phyloP scores from a whole-genome alignment of 2,797 vertebrate species.

The Pantherophis alleghaniensis region DNA sequence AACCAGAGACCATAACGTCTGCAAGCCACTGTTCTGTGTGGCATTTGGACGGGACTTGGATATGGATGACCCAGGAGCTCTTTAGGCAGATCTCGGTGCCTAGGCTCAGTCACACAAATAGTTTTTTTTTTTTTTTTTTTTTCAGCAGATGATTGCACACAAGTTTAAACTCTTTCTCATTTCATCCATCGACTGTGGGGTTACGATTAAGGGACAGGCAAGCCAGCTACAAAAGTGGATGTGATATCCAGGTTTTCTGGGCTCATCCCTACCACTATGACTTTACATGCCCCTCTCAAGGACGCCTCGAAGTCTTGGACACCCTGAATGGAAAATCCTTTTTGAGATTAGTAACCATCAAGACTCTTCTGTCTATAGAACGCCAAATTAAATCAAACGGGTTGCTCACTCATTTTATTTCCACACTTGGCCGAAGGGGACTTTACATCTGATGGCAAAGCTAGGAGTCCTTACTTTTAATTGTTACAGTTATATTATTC shows the following conservation, averaged over 20 bases:
- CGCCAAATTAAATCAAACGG: slow-evolving; percentile 34
- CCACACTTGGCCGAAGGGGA: slow-evolving; percentile 18
- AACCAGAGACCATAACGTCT: background rate
- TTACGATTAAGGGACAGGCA: background rate
- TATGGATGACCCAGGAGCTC: background rate
- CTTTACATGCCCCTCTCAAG: background rate
- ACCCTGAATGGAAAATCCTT: background rate
- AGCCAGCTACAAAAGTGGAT: background rate
- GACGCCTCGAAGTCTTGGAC: slow-evolving; percentile 11
- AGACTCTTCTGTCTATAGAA: slow-evolving; percentile 12
- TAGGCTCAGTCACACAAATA: background rate
- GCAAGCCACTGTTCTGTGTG: background rate
- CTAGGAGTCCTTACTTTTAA: slow-evolving; percentile 12
- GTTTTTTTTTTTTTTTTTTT: background rate
- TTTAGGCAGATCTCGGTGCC: background rate
- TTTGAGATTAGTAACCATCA: slow-evolving; percentile 5
- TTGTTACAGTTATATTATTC: slow-evolving; percentile 5
- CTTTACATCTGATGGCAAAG: slow-evolving; percentile 28
- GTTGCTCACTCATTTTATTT: slow-evolving; percentile 17
- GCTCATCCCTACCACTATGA: background rate
- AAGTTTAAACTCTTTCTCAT: background rate
- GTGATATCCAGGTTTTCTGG: background rate
- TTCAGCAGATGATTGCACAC: slow-evolving; percentile 18
- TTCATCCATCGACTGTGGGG: background rate
- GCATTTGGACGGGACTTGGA: background rate